Conservation (phyloP, 2,888 invertebrate species). For the Nemotelus nigrinus region DNA sequence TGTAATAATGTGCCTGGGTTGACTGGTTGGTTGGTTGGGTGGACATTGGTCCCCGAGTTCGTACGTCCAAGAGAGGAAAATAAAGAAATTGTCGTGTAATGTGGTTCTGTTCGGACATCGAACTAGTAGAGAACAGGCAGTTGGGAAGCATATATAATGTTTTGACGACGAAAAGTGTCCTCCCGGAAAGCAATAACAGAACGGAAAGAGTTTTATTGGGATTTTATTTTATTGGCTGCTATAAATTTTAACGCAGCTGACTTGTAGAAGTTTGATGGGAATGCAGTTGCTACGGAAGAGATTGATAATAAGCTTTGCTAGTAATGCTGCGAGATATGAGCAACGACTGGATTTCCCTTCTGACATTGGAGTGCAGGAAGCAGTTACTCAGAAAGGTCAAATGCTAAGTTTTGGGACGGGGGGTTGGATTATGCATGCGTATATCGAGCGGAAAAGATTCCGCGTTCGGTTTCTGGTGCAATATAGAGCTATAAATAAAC, state of each 20-base stretch:
- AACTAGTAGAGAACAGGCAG: background rate
- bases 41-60: background rate
- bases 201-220: slow-evolving; percentile 46
- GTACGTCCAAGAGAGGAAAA: background rate
- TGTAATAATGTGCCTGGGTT: slow-evolving; percentile 33
- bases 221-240: slow-evolving; percentile 46
- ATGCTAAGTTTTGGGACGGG: no score
- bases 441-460: no score
- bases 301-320: no score
- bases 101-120: background rate
- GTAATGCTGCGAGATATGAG: no score
- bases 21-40: background rate
- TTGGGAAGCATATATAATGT: background rate
- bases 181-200: slow-evolving; percentile 43
- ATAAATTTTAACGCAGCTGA: slow-evolving; percentile 38
- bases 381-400: no score
- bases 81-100: background rate
- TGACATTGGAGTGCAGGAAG: no score
- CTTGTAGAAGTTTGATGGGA: slow-evolving; percentile 22
- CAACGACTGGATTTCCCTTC: no score
- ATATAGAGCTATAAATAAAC: no score
- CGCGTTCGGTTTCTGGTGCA: no score
- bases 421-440: no score
- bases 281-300: background rate
- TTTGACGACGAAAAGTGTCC: slow-evolving; percentile 27